These are phyloP conservation scores for Spea multiplicata DNA, from an alignment of 2,113 vertebrate genomes.

Conservation along the genomic window DNA sequence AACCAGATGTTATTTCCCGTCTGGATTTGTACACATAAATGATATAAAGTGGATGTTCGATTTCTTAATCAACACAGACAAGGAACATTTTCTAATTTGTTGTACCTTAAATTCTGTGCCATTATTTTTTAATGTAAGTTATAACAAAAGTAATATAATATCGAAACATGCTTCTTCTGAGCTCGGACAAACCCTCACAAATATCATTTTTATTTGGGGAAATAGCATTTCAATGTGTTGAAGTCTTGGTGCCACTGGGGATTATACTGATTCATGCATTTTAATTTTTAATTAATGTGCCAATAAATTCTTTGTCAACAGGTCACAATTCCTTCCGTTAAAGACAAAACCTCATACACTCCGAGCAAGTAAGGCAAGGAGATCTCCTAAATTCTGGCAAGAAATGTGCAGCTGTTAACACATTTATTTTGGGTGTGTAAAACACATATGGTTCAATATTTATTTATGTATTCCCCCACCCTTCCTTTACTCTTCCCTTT, in stretches of 20 bases:
- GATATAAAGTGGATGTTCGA: no score
- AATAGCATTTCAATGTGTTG: no score
- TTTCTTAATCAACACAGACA: no score
- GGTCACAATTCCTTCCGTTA: background rate
- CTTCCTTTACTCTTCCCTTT: background rate
- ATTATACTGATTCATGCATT: background rate
- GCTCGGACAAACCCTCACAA: no score
- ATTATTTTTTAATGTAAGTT: no score
- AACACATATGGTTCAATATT: background rate
- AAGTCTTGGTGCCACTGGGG: background rate
- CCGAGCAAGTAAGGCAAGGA: background rate
- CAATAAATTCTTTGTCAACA: background rate
- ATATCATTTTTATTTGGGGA: no score
- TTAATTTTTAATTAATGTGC: background rate
- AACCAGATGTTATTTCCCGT: background rate
- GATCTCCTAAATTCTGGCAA: background rate
- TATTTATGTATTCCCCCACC: background rate
- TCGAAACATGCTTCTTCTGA: no score
- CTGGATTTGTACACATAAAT: background rate
- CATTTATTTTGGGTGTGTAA: background rate
- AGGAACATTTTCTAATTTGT: no score
- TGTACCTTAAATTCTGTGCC: no score
- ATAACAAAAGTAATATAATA: no score
- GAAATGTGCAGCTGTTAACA: background rate
- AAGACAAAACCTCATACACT: background rate